Conservation (phyloP, 2,888 invertebrate species). For the Amphimallon solstitiale region DNA sequence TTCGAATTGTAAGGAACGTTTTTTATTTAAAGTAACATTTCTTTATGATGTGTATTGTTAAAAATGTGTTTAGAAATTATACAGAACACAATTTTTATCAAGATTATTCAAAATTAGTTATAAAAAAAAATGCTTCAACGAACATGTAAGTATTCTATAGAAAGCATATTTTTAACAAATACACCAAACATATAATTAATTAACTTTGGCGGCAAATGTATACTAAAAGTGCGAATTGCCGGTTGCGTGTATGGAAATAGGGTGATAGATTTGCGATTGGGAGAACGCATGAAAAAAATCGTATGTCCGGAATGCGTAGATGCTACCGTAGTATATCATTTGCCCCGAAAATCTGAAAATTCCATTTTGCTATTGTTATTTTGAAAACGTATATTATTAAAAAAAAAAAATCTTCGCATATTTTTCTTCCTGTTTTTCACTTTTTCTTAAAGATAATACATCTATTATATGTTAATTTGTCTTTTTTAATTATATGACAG, state of each 20-base stretch:
- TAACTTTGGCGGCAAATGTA: slow-evolving; percentile 54
- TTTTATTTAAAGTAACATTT: slow-evolving; percentile 2
- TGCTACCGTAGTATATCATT: slow-evolving; percentile 59
- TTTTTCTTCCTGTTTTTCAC: slow-evolving; percentile 18
- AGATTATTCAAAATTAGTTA: neutral
- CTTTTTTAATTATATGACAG: slow-evolving; percentile 5
- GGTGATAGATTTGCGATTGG: slow-evolving; percentile 38
- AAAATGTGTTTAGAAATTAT: slow-evolving; percentile 25
- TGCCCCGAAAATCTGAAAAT: slow-evolving; percentile 57
- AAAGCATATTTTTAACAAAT: slow-evolving; percentile 31
- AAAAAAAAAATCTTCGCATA: slow-evolving; percentile 32
- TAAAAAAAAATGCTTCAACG: slow-evolving; percentile 12
- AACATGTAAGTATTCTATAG: slow-evolving; percentile 38
- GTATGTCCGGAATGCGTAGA: slow-evolving; percentile 42
- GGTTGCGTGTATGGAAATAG: slow-evolving; percentile 46
- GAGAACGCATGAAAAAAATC: slow-evolving; percentile 37
- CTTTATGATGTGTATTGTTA: slow-evolving; percentile 22
- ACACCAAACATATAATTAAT: slow-evolving; percentile 24
- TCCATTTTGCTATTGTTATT: slow-evolving; percentile 48
- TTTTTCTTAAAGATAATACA: slow-evolving; percentile 16
- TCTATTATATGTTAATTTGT: too few relatives aligned
- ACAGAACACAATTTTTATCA: neutral
- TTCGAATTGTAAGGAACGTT: slow-evolving; percentile 42
- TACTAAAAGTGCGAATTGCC: slow-evolving; percentile 50
- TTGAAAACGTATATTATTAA: neutral